Percentiles rank a stretch among this genome's conserved stretches.
Conservation (phyloP, 2,113 vertebrate genomes). For the Heptranchias perlo region DNA sequence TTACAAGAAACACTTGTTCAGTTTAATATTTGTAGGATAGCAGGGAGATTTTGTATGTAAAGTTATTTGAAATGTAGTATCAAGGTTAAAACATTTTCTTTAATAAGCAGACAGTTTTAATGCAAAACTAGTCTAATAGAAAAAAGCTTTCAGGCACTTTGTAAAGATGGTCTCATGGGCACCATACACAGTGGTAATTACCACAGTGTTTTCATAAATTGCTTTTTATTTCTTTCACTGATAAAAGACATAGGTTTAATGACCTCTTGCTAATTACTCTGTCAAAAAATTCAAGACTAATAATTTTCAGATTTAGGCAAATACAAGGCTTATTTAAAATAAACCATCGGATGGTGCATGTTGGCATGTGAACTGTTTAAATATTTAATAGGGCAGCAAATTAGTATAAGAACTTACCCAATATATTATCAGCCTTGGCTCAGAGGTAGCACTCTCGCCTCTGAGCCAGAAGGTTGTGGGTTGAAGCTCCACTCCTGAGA, state of each 20-base stretch:
- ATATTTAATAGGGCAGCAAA: not conserved
- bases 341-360: not conserved
- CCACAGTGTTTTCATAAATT: not conserved
- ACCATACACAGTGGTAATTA: not conserved
- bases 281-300: conserved; percentile 10
- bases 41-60: not conserved
- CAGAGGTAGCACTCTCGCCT: not conserved
- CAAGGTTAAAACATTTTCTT: not conserved
- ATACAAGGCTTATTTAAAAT: not conserved
- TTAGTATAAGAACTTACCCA: not conserved
- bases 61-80: not conserved
- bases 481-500: not conserved
- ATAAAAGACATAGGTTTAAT: not conserved
- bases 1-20: not conserved
- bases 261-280: not conserved
- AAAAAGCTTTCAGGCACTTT: not conserved
- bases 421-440: not conserved
- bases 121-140: not conserved
- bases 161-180: not conserved
- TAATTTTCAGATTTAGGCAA: not conserved
- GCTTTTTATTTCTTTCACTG: not conserved
- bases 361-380: not conserved
- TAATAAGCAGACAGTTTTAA: not conserved
- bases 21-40: not conserved
- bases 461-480: not conserved